phyloP scores from a whole-genome alignment of 2,797 vertebrate genomes.

The Ctenopoma kingsleyae region DNA sequence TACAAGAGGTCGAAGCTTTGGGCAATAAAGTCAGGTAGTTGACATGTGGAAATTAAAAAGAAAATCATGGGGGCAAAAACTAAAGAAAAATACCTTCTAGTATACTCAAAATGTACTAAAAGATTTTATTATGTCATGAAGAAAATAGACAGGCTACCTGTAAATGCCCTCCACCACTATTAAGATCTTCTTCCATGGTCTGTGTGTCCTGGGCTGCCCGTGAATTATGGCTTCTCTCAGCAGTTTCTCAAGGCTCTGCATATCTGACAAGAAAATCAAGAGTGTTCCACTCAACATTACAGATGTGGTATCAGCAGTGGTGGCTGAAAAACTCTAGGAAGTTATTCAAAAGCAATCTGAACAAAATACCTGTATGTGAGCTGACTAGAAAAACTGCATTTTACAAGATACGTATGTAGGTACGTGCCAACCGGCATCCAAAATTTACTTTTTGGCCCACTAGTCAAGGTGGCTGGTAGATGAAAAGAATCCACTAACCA shows the following conservation, averaged over 20 bases:
- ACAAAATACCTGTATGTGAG: too few species aligned
- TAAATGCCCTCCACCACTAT: slow-evolving; percentile 98
- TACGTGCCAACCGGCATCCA: too few species aligned
- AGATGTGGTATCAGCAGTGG: background rate
- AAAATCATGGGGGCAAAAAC: background rate
- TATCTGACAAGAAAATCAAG: slow-evolving; percentile 81
- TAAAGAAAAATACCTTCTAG: too few species aligned
- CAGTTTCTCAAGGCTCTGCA: slow-evolving; percentile 95
- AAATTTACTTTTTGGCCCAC: too few species aligned
- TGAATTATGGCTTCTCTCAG: slow-evolving; percentile 94
- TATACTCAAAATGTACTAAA: too few species aligned
- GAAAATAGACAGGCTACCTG: slow-evolving; percentile 83
- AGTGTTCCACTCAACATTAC: background rate
- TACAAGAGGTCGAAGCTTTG: too few species aligned
- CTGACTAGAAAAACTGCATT: too few species aligned
- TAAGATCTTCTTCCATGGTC: slow-evolving; percentile 97
- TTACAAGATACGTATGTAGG: too few species aligned
- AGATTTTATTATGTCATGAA: background rate
- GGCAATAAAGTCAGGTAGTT: too few species aligned
- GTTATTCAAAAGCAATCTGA: too few species aligned
- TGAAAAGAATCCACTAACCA: too few species aligned
- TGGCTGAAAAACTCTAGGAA: background rate
- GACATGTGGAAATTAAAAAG: slow-evolving; percentile 18
- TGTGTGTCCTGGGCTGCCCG: slow-evolving; percentile 93
- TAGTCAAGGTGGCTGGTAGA: too few species aligned